Percentiles rank a stretch among this genome's conserved stretches.
Evolutionary conservation across 2,113 vertebrate species (phyloP).

Genomic region (Talpa occidentalis): DNA sequence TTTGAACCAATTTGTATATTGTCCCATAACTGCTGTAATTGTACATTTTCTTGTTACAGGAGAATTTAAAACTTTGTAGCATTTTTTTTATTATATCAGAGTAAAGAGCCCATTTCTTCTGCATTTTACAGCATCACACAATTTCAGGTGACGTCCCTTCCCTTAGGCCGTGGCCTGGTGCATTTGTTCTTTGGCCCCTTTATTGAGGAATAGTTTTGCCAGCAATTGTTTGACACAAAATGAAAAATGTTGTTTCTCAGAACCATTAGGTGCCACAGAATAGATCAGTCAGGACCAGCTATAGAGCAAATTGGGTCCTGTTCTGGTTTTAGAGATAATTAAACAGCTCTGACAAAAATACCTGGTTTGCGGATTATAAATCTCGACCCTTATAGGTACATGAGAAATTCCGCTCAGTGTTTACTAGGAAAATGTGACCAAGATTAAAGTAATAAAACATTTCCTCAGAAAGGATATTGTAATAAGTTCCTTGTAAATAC

Average conservation of each 20-base stretch:
- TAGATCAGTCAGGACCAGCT: neutral
- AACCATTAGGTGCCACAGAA: neutral
- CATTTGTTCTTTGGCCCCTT: constrained; percentile 10
- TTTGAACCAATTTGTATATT: neutral
- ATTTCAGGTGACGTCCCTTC: constrained; percentile 15
- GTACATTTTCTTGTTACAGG: neutral
- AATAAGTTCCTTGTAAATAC: neutral
- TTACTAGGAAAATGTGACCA: neutral
- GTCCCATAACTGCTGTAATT: neutral
- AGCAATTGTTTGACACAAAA: neutral
- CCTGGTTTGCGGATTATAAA: neutral
- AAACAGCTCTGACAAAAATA: neutral
- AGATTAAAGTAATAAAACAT: constrained; percentile 19
- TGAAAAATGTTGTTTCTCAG: constrained; percentile 46
- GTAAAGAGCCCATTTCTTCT: neutral
- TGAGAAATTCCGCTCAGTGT: neutral
- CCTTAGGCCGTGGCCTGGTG: neutral
- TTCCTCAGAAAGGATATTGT: neutral
- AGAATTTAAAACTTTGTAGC: constrained; percentile 37
- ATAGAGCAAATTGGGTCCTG: neutral
- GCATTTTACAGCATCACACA: constrained; percentile 13
- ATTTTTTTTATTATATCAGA: constrained; percentile 1
- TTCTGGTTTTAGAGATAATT: neutral
- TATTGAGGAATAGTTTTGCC: constrained; percentile 58
- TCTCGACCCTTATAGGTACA: neutral